Conservation (phyloP, 1,140 invertebrate species). For the Frieseomelitta varia region DNA sequence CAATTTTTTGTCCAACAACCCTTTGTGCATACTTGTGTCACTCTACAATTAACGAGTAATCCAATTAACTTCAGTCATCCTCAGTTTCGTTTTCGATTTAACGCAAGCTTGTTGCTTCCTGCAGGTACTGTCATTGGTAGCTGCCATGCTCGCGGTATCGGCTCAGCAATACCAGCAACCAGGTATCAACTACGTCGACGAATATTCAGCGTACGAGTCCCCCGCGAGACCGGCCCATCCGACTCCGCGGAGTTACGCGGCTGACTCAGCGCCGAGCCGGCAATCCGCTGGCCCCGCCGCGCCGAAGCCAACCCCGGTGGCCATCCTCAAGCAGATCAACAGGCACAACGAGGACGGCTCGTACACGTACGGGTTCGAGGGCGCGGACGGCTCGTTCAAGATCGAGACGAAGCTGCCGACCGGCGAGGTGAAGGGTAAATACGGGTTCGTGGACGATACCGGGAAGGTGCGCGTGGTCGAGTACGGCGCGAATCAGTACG, state of each 20-base stretch:
- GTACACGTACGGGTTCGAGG: conserved; percentile 94
- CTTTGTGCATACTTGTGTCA: background rate
- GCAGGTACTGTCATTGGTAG: conserved; percentile 79
- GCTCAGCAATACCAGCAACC: conserved; percentile 76
- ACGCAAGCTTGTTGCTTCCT: conserved; percentile 29
- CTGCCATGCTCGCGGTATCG: conserved; percentile 71
- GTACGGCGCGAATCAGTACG: conserved; percentile 93
- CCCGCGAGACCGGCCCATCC: conserved; percentile 80
- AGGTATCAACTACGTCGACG: conserved; percentile 81
- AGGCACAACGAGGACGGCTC: conserved; percentile 93
- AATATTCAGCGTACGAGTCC: conserved; percentile 84
- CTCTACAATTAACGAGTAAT: background rate
- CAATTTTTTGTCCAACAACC: background rate
- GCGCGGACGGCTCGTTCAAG: conserved; percentile 92
- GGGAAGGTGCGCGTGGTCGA: conserved; percentile 92
- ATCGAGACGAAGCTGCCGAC: conserved; percentile 91
- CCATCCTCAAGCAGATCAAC: conserved; percentile 93
- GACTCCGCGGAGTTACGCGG: conserved; percentile 78
- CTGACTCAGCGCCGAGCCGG: conserved; percentile 75
- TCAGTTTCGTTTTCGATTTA: background rate
- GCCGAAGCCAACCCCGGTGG: conserved; percentile 86
- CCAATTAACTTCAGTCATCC: background rate
- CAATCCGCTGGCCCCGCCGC: conserved; percentile 77
- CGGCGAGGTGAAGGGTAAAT: conserved; percentile 92
- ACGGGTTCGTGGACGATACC: conserved; percentile 92